phyloP scores from a whole-genome alignment of 2,888 invertebrate species.

The Callyntrura sp. region DNA sequence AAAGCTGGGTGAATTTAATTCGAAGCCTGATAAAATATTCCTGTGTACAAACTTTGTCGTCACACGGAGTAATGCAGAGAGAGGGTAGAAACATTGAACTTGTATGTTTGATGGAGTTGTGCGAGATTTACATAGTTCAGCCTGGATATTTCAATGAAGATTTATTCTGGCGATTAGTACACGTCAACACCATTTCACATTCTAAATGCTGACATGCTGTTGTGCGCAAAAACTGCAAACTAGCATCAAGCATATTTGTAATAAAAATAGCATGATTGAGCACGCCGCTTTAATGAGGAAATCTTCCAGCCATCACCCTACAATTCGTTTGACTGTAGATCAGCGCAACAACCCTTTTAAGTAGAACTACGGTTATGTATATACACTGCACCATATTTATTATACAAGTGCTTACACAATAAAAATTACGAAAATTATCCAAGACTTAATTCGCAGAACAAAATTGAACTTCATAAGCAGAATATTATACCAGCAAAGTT shows the following conservation, averaged over 20 bases:
- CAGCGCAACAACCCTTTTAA: neutral
- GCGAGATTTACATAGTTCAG: neutral
- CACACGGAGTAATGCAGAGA: neutral
- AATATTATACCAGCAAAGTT: neutral
- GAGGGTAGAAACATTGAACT: slow-evolving; percentile 72
- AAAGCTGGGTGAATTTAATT: neutral
- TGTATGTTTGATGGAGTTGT: neutral
- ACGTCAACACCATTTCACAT: slow-evolving; percentile 35
- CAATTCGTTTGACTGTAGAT: neutral
- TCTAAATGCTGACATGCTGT: slow-evolving; percentile 1
- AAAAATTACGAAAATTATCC: no score
- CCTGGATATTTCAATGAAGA: slow-evolving; percentile 68
- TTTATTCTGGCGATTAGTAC: slow-evolving; percentile 64
- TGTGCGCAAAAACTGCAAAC: slow-evolving; percentile 13
- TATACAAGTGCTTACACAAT: neutral
- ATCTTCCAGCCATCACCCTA: slow-evolving; percentile 47
- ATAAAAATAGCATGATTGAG: slow-evolving; percentile 57
- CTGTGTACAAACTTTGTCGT: slow-evolving; percentile 16
- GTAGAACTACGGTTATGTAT: neutral
- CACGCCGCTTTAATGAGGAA: slow-evolving; percentile 67
- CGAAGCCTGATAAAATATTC: neutral
- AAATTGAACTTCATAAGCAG: neutral
- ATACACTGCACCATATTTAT: neutral
- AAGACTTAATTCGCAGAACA: neutral
- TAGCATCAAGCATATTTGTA: neutral